These are phyloP conservation scores for Melanotaenia maccullochi DNA, from an alignment of 2,797 vertebrate genomes.

Conservation along the genomic window DNA sequence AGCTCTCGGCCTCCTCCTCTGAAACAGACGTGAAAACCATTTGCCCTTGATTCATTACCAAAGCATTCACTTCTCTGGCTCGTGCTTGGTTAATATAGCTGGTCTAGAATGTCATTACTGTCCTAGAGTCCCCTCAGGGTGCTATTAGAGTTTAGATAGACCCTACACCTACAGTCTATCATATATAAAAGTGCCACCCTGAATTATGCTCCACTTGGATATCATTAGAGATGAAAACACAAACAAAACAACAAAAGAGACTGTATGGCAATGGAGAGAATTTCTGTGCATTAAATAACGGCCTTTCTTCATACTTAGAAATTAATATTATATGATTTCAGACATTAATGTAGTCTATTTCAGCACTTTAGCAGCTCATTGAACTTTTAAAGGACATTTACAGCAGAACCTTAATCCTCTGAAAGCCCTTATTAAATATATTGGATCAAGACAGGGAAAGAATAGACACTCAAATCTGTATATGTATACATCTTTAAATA, in stretches of 20 bases:
- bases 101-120: slow-evolving; percentile 60
- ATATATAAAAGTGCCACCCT: slow-evolving; percentile 70
- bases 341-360: not conserved
- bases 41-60: slow-evolving; percentile 57
- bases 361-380: slow-evolving; percentile 4
- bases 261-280: not conserved
- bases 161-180: slow-evolving; percentile 54
- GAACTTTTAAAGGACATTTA: slow-evolving; percentile 10
- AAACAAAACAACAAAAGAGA: slow-evolving; percentile 16
- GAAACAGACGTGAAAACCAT: slow-evolving; percentile 44
- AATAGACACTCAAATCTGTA: not conserved
- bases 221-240: slow-evolving; percentile 65
- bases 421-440: not conserved
- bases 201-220: slow-evolving; percentile 73
- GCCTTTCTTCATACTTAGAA: slow-evolving; percentile 32
- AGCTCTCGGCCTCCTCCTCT: slow-evolving; percentile 16
- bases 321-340: not conserved
- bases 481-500: not conserved
- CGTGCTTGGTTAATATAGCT: slow-evolving; percentile 52
- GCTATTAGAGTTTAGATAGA: slow-evolving; percentile 63
- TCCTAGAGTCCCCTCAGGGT: slow-evolving; percentile 59
- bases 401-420: not conserved
- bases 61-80: slow-evolving; percentile 39
- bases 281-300: slow-evolving; percentile 37
- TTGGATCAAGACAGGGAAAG: not conserved